Percentiles rank a stretch among this genome's conserved stretches.
phyloP scores from a whole-genome alignment of 2,797 vertebrate species.

The Lacerta bilineata region DNA sequence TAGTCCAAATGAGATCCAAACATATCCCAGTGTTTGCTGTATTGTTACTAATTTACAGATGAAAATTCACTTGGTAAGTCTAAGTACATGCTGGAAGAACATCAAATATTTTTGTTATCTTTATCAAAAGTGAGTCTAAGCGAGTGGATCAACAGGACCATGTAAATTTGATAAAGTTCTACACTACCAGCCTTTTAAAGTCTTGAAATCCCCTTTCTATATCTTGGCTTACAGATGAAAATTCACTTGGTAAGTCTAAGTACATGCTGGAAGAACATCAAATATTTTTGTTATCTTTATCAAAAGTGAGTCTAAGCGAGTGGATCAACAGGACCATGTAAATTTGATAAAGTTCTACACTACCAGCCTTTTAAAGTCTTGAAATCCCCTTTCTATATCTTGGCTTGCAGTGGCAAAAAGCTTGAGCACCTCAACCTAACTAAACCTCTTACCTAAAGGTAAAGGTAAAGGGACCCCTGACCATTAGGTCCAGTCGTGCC shows the following conservation, averaged over 20 bases:
- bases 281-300: neutral
- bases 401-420: neutral
- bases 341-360: neutral
- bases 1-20: neutral
- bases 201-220: neutral
- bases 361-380: neutral
- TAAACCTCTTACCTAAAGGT: neutral
- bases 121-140: neutral
- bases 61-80: neutral
- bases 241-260: neutral
- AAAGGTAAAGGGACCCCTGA: no score
- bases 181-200: neutral
- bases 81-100: neutral
- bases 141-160: neutral
- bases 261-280: neutral
- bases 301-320: neutral
- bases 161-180: neutral
- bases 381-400: neutral
- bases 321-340: neutral
- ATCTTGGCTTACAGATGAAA: slow-evolving; percentile 1
- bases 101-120: neutral
- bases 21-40: neutral
- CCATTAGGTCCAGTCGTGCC: no score
- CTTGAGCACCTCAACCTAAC: neutral
- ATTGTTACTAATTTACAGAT: neutral